Percentiles rank a stretch among this genome's conserved stretches.
Evolutionary conservation across 2,797 vertebrate genomes (phyloP).

Genomic region (Lithobates sylvaticus): DNA sequence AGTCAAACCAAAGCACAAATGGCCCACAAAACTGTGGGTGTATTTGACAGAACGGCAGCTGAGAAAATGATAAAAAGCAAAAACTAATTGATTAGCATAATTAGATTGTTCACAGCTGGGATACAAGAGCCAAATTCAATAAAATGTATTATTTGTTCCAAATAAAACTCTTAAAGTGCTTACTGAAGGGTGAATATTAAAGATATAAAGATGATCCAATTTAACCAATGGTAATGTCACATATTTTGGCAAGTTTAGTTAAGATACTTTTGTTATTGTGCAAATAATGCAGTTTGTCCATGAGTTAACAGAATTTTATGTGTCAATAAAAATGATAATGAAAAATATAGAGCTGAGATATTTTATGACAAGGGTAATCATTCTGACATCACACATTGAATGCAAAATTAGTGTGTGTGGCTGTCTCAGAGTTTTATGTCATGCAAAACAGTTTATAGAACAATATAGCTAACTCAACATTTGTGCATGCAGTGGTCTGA

Average conservation of each 20-base stretch:
- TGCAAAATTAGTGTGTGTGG: conserved; percentile 40
- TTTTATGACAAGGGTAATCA: conserved; percentile 56
- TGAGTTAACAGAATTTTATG: conserved; percentile 53
- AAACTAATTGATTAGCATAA: conserved; percentile 39
- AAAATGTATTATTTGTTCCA: conserved; percentile 46
- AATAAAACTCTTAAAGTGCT: conserved; percentile 37
- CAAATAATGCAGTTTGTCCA: conserved; percentile 54
- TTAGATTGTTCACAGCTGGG: conserved; percentile 39
- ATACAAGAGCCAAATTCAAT: conserved; percentile 38
- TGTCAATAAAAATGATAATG: conserved; percentile 56
- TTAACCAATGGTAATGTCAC: not conserved
- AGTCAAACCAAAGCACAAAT: conserved; percentile 14
- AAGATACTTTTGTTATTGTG: conserved; percentile 34
- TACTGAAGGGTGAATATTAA: conserved; percentile 35
- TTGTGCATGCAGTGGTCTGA: not conserved
- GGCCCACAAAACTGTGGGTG: not conserved
- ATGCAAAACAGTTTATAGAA: conserved; percentile 45
- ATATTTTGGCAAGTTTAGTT: conserved; percentile 40
- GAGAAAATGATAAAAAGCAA: conserved; percentile 26
- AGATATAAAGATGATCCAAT: conserved; percentile 15
- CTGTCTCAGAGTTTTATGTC: conserved; percentile 33
- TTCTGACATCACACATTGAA: conserved; percentile 44
- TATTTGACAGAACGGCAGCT: conserved; percentile 10
- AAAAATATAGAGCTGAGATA: conserved; percentile 55
- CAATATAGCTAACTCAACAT: not conserved